Base-by-base conservation (phyloP, 2,113 vertebrate species). In the Erpornis zantholeuca region DNA sequence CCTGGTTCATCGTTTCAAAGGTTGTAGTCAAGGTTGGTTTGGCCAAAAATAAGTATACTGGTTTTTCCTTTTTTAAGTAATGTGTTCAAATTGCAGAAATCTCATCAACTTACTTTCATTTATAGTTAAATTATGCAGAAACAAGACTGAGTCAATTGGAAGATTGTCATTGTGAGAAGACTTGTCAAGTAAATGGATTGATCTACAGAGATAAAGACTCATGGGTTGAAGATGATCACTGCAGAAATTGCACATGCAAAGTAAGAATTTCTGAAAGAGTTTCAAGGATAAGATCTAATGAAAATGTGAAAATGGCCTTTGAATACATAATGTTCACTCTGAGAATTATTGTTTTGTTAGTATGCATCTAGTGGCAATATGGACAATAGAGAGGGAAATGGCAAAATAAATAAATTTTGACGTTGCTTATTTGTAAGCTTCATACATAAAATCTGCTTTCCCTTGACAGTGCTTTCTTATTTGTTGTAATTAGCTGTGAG, bases 141-240 rank as follows among this genome's bases (percentile, higher is more conserved):
- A 99, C 99, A 35, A 98, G 99, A 60, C 98, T 99, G 92, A 99
- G 97, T 97, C 99, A 99, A n/a, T 91, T 99, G 98, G 99, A 99
- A 97, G 98, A 98, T 88, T 99, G 99, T 97, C 99, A 99, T 50
- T 99, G 99, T 38, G 99, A 99, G 98, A 98, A 98, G 98, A 99
- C 98, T 28, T 99, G 99, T 97, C 98, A 98, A 95, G 98, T 98
- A 93, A 98, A 98, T 70, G 98, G 98, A 71, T 90, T 98, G 84
- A 97, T 99, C 50, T 99, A 99, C 94, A 97, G 99, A 91, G 99
- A 99, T 94, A 98, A 98, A 95, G 99, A 99, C 94, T 98, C 98
- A 35, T 99, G 99, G 99, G 98, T 98, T 27, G 99, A 99, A 61
- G 98, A 99, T 2, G 98, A 99, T 96, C 99, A 99, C 96, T 99